These are phyloP conservation scores for Ellobius talpinus DNA, from an alignment of 2,113 vertebrate species.

Conservation along the genomic window DNA sequence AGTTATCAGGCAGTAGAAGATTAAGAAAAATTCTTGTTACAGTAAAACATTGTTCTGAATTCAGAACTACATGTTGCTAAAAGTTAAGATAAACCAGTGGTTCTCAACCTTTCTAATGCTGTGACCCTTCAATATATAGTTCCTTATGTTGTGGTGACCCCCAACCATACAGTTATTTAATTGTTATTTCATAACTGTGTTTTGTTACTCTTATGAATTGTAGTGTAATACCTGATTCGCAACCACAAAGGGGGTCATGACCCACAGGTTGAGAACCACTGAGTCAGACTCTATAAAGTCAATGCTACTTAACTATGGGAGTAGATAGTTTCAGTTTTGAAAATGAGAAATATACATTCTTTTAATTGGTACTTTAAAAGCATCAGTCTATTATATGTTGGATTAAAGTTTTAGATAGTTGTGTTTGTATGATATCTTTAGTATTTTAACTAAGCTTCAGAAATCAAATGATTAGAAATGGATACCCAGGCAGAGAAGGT, in stretches of 20 bases:
- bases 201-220: neutral
- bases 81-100: neutral
- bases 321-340: neutral
- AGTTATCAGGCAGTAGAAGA: neutral
- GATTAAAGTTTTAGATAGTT: constrained; percentile 23
- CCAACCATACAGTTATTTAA: neutral
- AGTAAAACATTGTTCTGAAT: constrained; percentile 11
- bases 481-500: neutral
- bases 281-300: neutral
- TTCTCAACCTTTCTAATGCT: neutral
- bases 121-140: neutral
- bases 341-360: constrained; percentile 41
- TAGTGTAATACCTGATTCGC: neutral
- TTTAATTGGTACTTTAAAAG: constrained; percentile 33
- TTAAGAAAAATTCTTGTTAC: neutral
- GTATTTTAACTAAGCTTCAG: constrained; percentile 39
- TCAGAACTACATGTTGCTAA: neutral
- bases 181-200: neutral
- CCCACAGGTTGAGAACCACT: neutral
- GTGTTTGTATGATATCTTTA: neutral
- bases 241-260: neutral
- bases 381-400: neutral
- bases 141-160: neutral
- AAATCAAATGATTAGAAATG: neutral
- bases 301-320: neutral